A percentile compares a stretch with the other conserved stretches of the same genome.
Evolutionary conservation across 2,888 invertebrate genomes (phyloP).

Genomic region (Elegia similella): DNA sequence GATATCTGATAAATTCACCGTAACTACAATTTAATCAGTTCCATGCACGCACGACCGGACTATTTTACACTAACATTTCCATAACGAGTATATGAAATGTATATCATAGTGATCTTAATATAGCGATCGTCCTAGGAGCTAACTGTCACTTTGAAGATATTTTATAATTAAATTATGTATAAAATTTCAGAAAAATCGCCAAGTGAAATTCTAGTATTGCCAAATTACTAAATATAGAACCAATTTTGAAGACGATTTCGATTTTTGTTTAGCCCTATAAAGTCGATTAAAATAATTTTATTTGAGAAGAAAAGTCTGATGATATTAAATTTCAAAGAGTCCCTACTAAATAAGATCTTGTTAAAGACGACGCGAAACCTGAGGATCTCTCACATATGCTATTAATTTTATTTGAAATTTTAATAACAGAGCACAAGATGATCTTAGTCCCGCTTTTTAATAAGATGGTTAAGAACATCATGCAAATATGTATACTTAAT

Average conservation of each 20-base stretch:
- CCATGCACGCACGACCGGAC: not conserved
- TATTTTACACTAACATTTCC: not conserved
- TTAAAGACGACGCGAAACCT: not conserved
- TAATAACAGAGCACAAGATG: not conserved
- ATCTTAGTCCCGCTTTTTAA: not conserved
- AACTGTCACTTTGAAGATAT: no score
- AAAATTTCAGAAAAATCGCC: no score
- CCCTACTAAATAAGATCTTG: not conserved
- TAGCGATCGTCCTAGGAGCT: no score
- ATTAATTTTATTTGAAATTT: conserved; percentile 3
- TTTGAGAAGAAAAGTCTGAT: not conserved
- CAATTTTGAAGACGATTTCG: no score
- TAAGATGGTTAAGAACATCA: not conserved
- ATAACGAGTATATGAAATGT: no score
- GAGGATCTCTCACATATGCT: not conserved
- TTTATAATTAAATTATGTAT: no score
- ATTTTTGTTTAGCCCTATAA: no score
- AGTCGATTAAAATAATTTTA: no score
- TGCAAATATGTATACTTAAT: not conserved
- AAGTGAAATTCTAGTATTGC: no score
- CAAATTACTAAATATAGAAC: no score
- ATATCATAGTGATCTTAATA: no score
- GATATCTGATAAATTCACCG: not conserved
- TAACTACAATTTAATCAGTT: not conserved
- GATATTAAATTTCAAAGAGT: not conserved